Percentiles rank a stretch among this genome's conserved stretches.
These are phyloP conservation scores for Alca torda DNA, from an alignment of 2,797 vertebrate genomes.

Conservation along the genomic window DNA sequence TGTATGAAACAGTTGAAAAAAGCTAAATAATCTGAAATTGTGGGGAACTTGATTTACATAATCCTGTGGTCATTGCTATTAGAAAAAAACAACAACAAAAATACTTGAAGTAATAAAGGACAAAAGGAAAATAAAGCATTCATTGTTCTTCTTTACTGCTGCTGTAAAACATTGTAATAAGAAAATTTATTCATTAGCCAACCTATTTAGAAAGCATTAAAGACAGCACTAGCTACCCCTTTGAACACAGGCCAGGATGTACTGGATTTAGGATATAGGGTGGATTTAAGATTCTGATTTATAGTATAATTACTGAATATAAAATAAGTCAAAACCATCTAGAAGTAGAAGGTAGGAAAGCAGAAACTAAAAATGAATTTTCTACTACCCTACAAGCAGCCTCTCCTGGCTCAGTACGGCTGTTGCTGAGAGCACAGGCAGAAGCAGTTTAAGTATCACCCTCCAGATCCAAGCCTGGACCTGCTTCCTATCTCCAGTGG, in stretches of 20 bases:
- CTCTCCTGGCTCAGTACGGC: neutral
- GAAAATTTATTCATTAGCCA: neutral
- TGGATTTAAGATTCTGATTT: neutral
- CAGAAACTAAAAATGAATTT: neutral
- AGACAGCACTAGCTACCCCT: neutral
- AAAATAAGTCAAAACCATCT: neutral
- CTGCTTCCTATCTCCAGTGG: neutral
- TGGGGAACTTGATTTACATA: neutral
- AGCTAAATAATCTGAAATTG: neutral
- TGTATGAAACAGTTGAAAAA: neutral
- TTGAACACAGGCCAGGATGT: neutral
- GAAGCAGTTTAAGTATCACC: neutral
- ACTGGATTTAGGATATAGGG: neutral
- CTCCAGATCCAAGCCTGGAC: neutral
- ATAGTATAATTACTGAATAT: neutral
- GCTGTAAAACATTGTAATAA: neutral
- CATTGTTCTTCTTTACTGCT: neutral
- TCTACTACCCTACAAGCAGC: neutral
- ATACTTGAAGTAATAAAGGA: neutral
- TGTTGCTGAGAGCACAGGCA: accelerated
- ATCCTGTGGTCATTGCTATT: neutral
- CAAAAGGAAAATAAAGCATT: neutral
- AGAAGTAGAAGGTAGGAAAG: neutral
- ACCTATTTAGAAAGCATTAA: neutral
- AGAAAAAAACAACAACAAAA: neutral